These are phyloP conservation scores for Anguilla pacifica DNA, from an alignment of 2,797 vertebrate species.

Conservation along the genomic window DNA sequence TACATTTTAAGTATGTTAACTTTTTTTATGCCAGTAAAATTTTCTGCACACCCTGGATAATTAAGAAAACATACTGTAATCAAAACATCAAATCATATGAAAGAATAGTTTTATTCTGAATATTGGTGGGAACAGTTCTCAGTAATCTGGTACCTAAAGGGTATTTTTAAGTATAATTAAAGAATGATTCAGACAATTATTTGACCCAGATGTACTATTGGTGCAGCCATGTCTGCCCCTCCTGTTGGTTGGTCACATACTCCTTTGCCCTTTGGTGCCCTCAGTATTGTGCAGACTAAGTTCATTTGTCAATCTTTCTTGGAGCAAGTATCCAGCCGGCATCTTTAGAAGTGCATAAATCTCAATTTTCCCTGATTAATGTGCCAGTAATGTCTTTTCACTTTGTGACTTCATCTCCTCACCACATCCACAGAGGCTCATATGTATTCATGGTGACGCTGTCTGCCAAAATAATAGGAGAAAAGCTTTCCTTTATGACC, in stretches of 20 bases:
- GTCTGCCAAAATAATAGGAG: not conserved
- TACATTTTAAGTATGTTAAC: not conserved
- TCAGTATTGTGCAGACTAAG: not conserved
- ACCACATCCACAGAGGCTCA: not conserved
- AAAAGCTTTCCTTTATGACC: not conserved
- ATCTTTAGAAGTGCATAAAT: not conserved
- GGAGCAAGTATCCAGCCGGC: constrained; percentile 10
- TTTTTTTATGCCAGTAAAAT: not conserved
- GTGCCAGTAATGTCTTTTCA: constrained; percentile 13
- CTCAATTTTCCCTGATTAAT: constrained; percentile 25
- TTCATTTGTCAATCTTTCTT: constrained; percentile 30
- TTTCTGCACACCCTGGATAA: too few species aligned
- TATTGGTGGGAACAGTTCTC: not conserved
- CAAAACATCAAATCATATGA: too few species aligned
- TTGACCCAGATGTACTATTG: not conserved
- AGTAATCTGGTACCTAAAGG: not conserved
- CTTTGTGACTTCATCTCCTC: constrained; percentile 24
- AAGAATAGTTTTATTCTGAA: not conserved
- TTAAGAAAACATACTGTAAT: too few species aligned
- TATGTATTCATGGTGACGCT: constrained; percentile 13
- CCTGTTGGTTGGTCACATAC: not conserved
- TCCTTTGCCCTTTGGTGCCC: constrained; percentile 19
- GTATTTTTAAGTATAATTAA: not conserved
- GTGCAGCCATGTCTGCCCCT: not conserved
- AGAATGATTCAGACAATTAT: not conserved